These are phyloP conservation scores for Stratiomys singularior DNA, from an alignment of 2,888 invertebrate species.

Conservation along the genomic window DNA sequence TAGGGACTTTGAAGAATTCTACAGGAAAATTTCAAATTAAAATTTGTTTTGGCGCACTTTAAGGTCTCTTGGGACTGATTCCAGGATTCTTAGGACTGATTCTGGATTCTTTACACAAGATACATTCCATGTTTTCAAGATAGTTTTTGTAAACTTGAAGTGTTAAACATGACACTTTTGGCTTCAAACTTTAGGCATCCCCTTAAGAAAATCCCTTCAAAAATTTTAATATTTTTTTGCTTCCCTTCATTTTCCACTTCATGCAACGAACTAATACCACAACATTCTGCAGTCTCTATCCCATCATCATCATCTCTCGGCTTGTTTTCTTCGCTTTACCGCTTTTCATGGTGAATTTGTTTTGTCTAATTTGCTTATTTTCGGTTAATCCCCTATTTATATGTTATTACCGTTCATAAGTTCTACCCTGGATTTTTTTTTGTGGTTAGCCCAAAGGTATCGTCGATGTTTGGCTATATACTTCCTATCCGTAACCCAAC, in stretches of 20 bases:
- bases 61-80: too few relatives aligned
- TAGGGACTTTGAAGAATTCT: too few relatives aligned
- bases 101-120: too few relatives aligned
- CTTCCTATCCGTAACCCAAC: neutral
- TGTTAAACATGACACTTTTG: too few relatives aligned
- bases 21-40: too few relatives aligned
- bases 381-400: conserved; percentile 62
- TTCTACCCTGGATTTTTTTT: conserved; percentile 15
- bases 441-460: conserved; percentile 14
- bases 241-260: conserved; percentile 1
- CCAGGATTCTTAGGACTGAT: too few relatives aligned
- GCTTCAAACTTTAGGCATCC: too few relatives aligned
- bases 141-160: too few relatives aligned
- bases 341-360: conserved; percentile 50
- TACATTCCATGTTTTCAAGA: too few relatives aligned
- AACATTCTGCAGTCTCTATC: neutral
- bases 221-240: neutral
- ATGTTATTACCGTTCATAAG: conserved; percentile 58
- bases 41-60: too few relatives aligned
- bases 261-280: neutral
- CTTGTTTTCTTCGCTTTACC: conserved; percentile 11
- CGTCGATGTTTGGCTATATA: neutral
- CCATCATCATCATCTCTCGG: conserved; percentile 1
- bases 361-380: conserved; percentile 52
- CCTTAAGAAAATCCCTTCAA: neutral